Base-by-base conservation (phyloP, 1,140 invertebrate species). In the Aculops lycopersici region DNA sequence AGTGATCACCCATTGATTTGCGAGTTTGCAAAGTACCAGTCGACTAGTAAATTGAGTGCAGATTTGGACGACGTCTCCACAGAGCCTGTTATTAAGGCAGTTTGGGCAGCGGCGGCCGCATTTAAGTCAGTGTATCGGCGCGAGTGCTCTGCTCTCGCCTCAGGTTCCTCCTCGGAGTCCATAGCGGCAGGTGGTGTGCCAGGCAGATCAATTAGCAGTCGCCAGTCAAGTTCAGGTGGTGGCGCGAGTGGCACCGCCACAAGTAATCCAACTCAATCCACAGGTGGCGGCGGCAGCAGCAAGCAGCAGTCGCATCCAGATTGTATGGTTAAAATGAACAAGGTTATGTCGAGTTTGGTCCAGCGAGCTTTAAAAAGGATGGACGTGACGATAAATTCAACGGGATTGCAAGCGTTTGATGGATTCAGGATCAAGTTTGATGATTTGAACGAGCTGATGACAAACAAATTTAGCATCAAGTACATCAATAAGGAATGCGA, bases 401-500 rank as follows among this genome's bases (percentile, higher is more conserved):
- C 14, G 17, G 41, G 37, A 1, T 18, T 41, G 3, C 19, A 37
- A 4, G 37, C 39, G 3, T 18, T 46, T 0, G 38, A 46, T 15
- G 45, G 41, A 17, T 41, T 31, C 21, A 31, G 36, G 8, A 17
- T 48, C 15, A 39, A 43, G 8, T 46, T 45, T 20, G 41, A 40
- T n/a, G 24, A 41, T 14, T 41, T 43, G 2, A 40, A 46, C 17
- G 24, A 35, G 18, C 19, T 48, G 13, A 16, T 20, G 0, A 44
- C 42, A 3, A 39, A 39, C 15, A 17, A 38, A 35, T 48, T 43
- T 21, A 35, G 15, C 1, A 35, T 48, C 2, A 20, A 41, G 13
- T 41, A 35, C 19, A 39, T 53, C 41, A 44, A 38, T 18, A 20
- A 35, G 12, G 35, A 42, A 20, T 43, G 48, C 41, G 42, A 46